phyloP scores from a whole-genome alignment of 2,113 vertebrate species.

The Phylloscopus whistleri region DNA sequence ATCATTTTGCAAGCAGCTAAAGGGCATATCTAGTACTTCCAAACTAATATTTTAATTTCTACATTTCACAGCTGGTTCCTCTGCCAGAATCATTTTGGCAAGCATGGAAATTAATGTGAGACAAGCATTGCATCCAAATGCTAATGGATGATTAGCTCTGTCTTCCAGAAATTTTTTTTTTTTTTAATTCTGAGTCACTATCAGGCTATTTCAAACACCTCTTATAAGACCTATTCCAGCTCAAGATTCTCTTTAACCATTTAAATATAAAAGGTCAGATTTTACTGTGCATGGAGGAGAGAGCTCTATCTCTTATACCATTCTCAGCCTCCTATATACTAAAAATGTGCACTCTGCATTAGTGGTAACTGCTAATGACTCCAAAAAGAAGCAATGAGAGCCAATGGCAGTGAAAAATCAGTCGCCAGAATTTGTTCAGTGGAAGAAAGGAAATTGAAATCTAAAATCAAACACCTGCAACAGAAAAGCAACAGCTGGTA shows the following conservation, averaged over 20 bases:
- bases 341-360: not conserved
- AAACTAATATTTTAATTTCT: slow-evolving; percentile 52
- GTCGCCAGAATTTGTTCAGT: not conserved
- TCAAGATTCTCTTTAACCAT: not conserved
- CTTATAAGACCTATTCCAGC: not conserved
- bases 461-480: not conserved
- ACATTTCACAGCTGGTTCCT: not conserved
- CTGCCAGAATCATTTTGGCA: slow-evolving; percentile 45
- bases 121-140: slow-evolving; percentile 30
- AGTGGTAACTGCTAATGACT: not conserved
- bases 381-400: not conserved
- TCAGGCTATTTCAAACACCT: not conserved
- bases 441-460: not conserved
- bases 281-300: not conserved
- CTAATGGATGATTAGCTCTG: slow-evolving; percentile 54
- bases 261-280: not conserved
- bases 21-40: not conserved
- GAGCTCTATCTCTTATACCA: not conserved
- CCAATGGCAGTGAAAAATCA: not conserved
- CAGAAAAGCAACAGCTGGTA: not conserved
- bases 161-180: slow-evolving; percentile 27
- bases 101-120: not conserved
- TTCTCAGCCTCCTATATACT: not conserved
- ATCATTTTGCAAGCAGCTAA: not conserved
- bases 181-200: slow-evolving; percentile 12